Evolutionary conservation across 2,888 invertebrate genomes (phyloP).

Genomic region (Nymphalis c-album): DNA sequence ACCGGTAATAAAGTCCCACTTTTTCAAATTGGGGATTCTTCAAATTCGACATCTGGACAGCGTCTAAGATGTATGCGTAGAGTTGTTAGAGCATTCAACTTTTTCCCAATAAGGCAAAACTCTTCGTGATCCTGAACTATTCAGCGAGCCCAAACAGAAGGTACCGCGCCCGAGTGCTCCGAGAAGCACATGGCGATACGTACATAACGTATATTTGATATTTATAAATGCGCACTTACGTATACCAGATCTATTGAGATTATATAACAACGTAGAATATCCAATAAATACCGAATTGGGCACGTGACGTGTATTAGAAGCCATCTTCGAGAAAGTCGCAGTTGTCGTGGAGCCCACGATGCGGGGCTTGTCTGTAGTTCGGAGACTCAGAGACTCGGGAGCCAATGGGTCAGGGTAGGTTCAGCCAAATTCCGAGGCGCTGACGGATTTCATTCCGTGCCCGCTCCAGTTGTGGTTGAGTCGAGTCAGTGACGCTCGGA

Average conservation of each 20-base stretch:
- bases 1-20: no score
- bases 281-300: conserved; percentile 11
- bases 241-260: conserved; percentile 6
- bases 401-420: conserved; percentile 32
- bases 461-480: conserved; percentile 77
- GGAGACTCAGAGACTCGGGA: conserved; percentile 22
- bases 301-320: conserved; percentile 13
- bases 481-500: conserved; percentile 83
- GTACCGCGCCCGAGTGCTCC: no score
- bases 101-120: conserved; percentile 25
- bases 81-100: conserved; percentile 23
- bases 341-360: conserved; percentile 23
- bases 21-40: no score
- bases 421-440: conserved; percentile 82
- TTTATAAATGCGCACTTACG: conserved; percentile 30
- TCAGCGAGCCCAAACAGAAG: conserved; percentile 17
- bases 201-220: conserved; percentile 1
- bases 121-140: conserved; percentile 14
- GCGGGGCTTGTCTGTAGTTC: conserved; percentile 28
- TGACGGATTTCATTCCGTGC: conserved; percentile 85
- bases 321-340: conserved; percentile 14
- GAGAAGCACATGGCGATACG: conserved; percentile 8
- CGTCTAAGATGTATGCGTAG: conserved; percentile 8
- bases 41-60: not conserved
- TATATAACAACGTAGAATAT: conserved; percentile 7